Conservation (phyloP, 2,797 vertebrate genomes). For the Percopsis omiscomaycus region DNA sequence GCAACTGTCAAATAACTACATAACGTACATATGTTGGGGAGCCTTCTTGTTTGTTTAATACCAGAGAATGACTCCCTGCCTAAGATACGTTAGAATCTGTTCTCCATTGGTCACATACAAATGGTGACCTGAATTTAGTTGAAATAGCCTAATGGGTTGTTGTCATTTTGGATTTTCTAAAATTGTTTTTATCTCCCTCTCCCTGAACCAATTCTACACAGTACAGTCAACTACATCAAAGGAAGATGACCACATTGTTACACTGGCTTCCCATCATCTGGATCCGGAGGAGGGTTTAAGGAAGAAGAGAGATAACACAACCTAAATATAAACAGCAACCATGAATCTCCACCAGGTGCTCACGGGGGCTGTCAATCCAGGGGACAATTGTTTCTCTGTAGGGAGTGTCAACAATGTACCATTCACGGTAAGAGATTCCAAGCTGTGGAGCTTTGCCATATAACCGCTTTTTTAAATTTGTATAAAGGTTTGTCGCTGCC, state of each 20-base stretch:
- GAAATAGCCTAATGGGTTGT: no score
- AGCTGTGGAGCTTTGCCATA: constrained; percentile 27
- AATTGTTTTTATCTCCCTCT: background rate
- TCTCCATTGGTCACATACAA: no score
- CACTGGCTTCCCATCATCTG: constrained; percentile 56
- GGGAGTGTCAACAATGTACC: constrained; percentile 86
- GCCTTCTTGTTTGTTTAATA: background rate
- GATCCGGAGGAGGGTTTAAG: constrained; percentile 51
- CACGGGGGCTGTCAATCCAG: constrained; percentile 95
- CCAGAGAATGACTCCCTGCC: background rate
- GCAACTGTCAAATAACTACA: background rate
- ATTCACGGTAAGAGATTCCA: constrained; percentile 87
- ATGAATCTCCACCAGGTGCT: constrained; percentile 99
- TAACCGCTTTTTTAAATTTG: constrained; percentile 4
- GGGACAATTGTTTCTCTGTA: constrained; percentile 95
- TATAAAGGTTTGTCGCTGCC: background rate
- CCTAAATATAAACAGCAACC: constrained; percentile 43
- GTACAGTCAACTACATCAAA: constrained; percentile 13
- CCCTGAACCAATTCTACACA: constrained; percentile 9
- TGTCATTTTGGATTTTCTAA: background rate
- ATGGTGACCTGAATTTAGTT: no score
- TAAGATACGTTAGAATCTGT: no score
- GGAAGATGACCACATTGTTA: constrained; percentile 49
- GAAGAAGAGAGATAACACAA: constrained; percentile 28
- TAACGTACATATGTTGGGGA: no score